phyloP scores from a whole-genome alignment of 2,888 invertebrate species.

The Ornithoptera priamus region DNA sequence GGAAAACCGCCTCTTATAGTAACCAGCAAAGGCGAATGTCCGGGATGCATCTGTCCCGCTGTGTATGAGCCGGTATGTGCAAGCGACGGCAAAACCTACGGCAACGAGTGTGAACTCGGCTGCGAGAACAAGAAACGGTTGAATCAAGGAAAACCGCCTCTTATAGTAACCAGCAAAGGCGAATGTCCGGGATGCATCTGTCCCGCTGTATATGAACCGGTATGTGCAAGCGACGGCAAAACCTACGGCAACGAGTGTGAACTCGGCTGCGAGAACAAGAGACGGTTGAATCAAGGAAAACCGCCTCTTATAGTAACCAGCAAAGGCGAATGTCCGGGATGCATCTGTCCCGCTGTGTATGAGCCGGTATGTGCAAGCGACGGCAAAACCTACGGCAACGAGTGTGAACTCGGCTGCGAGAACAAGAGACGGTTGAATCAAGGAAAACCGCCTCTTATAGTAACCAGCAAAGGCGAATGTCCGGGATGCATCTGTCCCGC shows the following conservation, averaged over 20 bases:
- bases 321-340: conserved; percentile 29
- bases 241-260: conserved; percentile 39
- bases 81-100: conserved; percentile 38
- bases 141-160: conserved; percentile 15
- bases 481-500: not conserved
- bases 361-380: conserved; percentile 40
- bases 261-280: conserved; percentile 29
- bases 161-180: conserved; percentile 22
- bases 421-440: conserved; percentile 15
- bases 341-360: conserved; percentile 11
- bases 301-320: conserved; percentile 1
- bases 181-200: conserved; percentile 32
- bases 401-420: conserved; percentile 32
- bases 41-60: conserved; percentile 25
- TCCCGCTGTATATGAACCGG: conserved; percentile 31
- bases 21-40: not conserved
- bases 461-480: not conserved
- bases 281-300: not conserved
- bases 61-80: conserved; percentile 38
- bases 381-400: conserved; percentile 40
- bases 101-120: conserved; percentile 39
- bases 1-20: not conserved
- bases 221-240: conserved; percentile 44
- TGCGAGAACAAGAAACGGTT: conserved; percentile 34
- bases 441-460: conserved; percentile 1